Base-by-base conservation (phyloP, 2,888 invertebrate species). In the Drosophila buzzatii region DNA sequence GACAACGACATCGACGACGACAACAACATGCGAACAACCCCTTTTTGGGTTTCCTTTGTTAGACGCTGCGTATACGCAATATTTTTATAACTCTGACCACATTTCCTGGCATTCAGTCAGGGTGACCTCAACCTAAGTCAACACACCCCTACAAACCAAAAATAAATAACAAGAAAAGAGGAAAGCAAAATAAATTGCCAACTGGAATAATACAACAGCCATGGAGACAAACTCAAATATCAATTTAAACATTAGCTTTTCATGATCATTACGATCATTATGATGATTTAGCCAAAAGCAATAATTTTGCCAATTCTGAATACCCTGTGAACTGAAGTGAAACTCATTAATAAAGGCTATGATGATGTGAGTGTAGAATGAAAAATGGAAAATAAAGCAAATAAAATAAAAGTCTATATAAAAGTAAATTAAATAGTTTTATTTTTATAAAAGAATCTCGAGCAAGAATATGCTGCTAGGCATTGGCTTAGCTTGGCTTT, bases 11-110 rank as follows among this genome's bases (percentile, higher is more conserved):
- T 23, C 27, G 27, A 27, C 27, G 51, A 42, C 16, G 44, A 20
- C 44, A 41, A 45, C 16, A 64, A 35, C 23, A 23, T 16, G 39
- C 45, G 64, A 66, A 18, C 78, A 81, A 69, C 69, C 85, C 69
- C 71, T 73, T 81, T 59, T 51, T 47, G 62, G 65, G 23, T 18
- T 31, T 41, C 18, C 18, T 16, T 61, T 63, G 60, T 52, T 64
- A 67, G 51, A 41, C 79, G 63, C 56, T 63, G 85, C 85, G 85
- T 79, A 86, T 86, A 86, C 85, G 91, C 85, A 89, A 90, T 81
- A 76, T 76, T 81, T 70, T 62, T 80, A 73, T 67, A 70, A 53
- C 82, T 70, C 72, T 76, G 70, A 65, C 65, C 69, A 76, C 57
- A 79, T 53, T 61, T 49, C 44, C 52, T 53, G 41, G 9, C 67